A percentile compares a stretch with the other conserved stretches of the same genome.
Evolutionary conservation across 1,140 invertebrate genomes (phyloP).

Genomic region (Solenopsis fugax): DNA sequence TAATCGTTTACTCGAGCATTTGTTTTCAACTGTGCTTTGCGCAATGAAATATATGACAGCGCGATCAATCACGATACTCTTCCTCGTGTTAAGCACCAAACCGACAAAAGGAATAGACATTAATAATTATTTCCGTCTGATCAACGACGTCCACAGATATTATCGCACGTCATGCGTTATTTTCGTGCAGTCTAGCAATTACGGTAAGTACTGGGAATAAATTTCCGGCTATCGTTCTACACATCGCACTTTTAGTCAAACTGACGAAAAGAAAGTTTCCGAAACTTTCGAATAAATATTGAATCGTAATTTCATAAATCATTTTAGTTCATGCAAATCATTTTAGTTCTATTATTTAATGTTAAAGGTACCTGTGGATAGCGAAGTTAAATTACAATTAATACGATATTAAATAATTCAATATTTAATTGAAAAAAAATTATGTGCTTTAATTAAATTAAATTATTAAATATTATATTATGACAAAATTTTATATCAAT

Average conservation of each 20-base stretch:
- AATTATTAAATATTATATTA: too few species aligned
- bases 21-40: too few species aligned
- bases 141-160: slow-evolving; percentile 66
- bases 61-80: neutral
- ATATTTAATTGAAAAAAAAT: too few species aligned
- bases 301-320: neutral
- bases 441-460: too few species aligned
- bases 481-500: too few species aligned
- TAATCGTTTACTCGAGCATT: too few species aligned
- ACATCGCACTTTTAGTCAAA: neutral
- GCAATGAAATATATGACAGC: neutral
- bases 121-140: slow-evolving; percentile 60
- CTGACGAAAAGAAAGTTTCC: neutral
- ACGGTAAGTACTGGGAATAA: slow-evolving; percentile 37
- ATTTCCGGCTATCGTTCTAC: neutral
- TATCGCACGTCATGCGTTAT: slow-evolving; percentile 65
- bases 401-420: too few species aligned
- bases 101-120: neutral
- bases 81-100: neutral
- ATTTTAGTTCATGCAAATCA: too few species aligned
- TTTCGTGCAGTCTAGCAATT: slow-evolving; percentile 51
- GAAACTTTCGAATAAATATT: neutral
- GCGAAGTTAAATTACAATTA: too few species aligned
- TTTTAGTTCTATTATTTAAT: neutral
- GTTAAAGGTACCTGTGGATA: neutral